A percentile compares a stretch with the other conserved stretches of the same genome.
Evolutionary conservation across 2,888 invertebrate species (phyloP).

Genomic region (Drosophila stalkeri): DNA sequence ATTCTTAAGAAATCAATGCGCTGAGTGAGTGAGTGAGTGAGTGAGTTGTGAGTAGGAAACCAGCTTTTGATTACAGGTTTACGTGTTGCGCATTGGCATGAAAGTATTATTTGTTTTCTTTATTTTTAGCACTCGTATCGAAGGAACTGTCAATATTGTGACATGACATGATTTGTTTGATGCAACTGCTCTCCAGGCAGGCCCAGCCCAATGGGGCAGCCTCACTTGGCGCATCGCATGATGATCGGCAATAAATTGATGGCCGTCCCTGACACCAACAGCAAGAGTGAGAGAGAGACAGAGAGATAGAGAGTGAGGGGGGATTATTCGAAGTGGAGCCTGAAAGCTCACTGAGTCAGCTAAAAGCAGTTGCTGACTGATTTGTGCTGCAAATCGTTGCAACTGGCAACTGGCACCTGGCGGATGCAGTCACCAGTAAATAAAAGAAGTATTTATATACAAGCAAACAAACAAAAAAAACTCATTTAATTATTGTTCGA

Average conservation of each 20-base stretch:
- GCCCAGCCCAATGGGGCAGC: constrained; percentile 32
- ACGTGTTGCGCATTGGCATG: constrained; percentile 16
- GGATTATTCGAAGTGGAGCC: background rate
- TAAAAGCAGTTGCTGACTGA: constrained; percentile 64
- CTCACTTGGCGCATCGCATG: constrained; percentile 62
- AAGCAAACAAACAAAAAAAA: background rate
- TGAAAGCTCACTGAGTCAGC: constrained; percentile 70
- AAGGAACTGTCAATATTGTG: constrained; percentile 73
- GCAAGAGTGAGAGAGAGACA: background rate
- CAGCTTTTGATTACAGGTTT: constrained; percentile 52
- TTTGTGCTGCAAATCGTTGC: constrained; percentile 22
- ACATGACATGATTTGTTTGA: constrained; percentile 73
- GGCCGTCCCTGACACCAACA: constrained; percentile 37
- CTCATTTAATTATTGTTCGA: constrained; percentile 60
- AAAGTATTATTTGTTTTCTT: constrained; percentile 19
- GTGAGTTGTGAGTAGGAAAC: background rate
- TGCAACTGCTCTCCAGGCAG: constrained; percentile 25
- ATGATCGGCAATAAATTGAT: constrained; percentile 80
- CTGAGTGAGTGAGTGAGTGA: constrained; percentile 25
- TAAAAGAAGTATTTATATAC: background rate
- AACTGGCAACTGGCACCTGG: constrained; percentile 36
- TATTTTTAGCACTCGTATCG: constrained; percentile 60
- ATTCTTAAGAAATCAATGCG: constrained; percentile 21
- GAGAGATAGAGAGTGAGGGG: background rate
- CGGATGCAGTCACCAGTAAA: constrained; percentile 32